These are phyloP conservation scores for Neodontobutis hainanensis DNA, from an alignment of 2,113 vertebrate species.

Conservation along the genomic window DNA sequence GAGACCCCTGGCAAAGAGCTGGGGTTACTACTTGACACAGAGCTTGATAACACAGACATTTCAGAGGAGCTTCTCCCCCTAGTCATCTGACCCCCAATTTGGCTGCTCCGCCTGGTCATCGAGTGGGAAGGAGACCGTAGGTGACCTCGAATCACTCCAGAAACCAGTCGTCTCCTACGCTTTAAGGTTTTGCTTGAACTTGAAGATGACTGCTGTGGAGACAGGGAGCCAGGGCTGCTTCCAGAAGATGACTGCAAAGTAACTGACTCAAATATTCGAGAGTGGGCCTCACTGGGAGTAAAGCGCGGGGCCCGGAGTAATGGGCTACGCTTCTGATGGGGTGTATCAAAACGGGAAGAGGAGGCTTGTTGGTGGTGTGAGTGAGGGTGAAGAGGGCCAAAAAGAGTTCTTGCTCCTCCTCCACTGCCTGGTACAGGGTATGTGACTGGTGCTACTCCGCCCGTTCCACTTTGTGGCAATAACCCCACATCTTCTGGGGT, in stretches of 20 bases:
- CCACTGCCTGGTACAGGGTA: slow-evolving; percentile 77
- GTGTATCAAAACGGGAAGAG: slow-evolving; percentile 85
- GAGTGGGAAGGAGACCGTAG: slow-evolving; percentile 94
- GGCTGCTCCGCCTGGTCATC: slow-evolving; percentile 95
- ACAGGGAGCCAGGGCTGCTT: slow-evolving; percentile 78
- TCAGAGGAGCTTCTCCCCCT: slow-evolving; percentile 77
- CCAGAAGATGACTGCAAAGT: slow-evolving; percentile 83
- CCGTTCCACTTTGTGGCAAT: slow-evolving; percentile 77
- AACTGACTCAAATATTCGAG: slow-evolving; percentile 95
- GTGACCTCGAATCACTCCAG: slow-evolving; percentile 83
- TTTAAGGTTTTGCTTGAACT: slow-evolving; percentile 75
- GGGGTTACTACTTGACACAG: slow-evolving; percentile 74
- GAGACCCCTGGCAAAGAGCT: slow-evolving; percentile 87
- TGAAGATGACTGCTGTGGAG: slow-evolving; percentile 81
- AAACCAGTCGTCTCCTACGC: slow-evolving; percentile 82
- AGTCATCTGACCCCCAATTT: slow-evolving; percentile 77
- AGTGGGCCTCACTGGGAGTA: slow-evolving; percentile 96
- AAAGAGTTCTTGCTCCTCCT: slow-evolving; percentile 81
- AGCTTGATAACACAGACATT: slow-evolving; percentile 64
- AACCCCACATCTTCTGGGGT: slow-evolving; percentile 95
- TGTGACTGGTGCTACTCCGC: slow-evolving; percentile 59
- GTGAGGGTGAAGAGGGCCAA: slow-evolving; percentile 82
- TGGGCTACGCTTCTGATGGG: slow-evolving; percentile 90
- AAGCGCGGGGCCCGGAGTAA: slow-evolving; percentile 91
- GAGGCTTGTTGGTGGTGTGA: slow-evolving; percentile 76